These are phyloP conservation scores for Pinna nobilis DNA, from an alignment of 1,140 invertebrate genomes.

Conservation along the genomic window DNA sequence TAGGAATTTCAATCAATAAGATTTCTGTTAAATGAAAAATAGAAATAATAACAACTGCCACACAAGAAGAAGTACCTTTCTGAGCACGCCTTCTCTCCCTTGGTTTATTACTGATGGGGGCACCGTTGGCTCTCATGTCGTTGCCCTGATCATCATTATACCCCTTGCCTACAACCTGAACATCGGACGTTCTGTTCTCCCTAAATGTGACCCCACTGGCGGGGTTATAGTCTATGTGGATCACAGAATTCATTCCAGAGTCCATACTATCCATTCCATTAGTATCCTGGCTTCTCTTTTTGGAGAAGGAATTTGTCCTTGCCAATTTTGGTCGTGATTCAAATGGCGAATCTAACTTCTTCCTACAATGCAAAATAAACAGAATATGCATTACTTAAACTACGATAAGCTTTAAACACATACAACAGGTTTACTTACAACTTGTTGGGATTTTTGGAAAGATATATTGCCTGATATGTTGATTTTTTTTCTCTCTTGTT, in stretches of 20 bases:
- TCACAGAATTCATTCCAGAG: constrained; percentile 41
- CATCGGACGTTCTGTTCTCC: constrained; percentile 69
- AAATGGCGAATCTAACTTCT: constrained; percentile 59
- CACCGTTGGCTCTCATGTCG: constrained; percentile 5
- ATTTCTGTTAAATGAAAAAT: no score
- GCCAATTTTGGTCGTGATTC: constrained; percentile 59
- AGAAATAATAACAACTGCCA: no score
- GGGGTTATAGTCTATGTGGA: constrained; percentile 68
- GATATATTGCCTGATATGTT: no score
- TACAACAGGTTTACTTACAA: no score
- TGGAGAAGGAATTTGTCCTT: constrained; percentile 50
- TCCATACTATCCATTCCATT: neutral
- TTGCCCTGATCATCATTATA: constrained; percentile 63
- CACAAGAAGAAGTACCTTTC: no score
- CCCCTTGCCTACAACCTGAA: constrained; percentile 70
- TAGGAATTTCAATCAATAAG: no score
- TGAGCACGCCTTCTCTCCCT: constrained; percentile 8
- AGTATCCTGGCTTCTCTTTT: constrained; percentile 22
- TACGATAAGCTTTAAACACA: no score
- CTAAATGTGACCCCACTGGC: constrained; percentile 70
- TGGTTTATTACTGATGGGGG: neutral
- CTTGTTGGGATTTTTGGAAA: no score
- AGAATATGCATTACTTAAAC: neutral
- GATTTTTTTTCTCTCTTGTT: no score
- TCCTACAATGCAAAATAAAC: constrained; percentile 46